Conservation (phyloP, 92 coral and sea anemone species). For the Muricea muricata region DNA sequence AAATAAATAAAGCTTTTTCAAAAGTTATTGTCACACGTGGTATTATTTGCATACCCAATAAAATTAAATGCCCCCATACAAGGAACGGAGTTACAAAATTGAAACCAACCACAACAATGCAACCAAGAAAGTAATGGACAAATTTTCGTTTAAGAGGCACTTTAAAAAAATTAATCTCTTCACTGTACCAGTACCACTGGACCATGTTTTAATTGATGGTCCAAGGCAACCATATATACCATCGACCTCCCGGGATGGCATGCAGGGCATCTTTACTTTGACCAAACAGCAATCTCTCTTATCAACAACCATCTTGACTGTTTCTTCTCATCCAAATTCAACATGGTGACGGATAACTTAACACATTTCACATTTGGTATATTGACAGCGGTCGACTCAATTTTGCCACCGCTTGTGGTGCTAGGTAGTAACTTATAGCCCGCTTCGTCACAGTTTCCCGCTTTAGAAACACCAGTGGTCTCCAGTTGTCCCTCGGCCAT, state of each 20-base stretch:
- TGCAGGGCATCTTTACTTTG: not conserved
- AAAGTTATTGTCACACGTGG: no score
- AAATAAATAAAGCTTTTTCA: no score
- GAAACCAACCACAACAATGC: no score
- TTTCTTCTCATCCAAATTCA: conserved; percentile 49
- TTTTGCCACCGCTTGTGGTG: conserved; percentile 40
- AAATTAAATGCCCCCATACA: no score
- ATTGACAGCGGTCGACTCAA: conserved; percentile 35
- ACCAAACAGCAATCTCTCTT: conserved; percentile 79
- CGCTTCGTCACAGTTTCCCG: conserved; percentile 51
- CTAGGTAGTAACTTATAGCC: conserved; percentile 46
- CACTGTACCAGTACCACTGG: no score
- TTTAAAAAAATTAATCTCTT: no score
- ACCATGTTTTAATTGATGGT: no score
- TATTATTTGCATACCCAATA: no score
- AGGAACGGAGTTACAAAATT: no score
- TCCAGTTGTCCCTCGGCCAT: conserved; percentile 68
- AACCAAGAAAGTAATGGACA: no score
- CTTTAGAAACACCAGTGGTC: conserved; percentile 12
- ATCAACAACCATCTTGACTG: conserved; percentile 66
- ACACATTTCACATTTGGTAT: conserved; percentile 56
- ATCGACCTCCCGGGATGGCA: not conserved
- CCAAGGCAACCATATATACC: not conserved
- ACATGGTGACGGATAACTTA: conserved; percentile 53
- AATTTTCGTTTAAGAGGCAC: no score